phyloP scores from a whole-genome alignment of 2,888 invertebrate genomes.

The Agonopterix arenella region DNA sequence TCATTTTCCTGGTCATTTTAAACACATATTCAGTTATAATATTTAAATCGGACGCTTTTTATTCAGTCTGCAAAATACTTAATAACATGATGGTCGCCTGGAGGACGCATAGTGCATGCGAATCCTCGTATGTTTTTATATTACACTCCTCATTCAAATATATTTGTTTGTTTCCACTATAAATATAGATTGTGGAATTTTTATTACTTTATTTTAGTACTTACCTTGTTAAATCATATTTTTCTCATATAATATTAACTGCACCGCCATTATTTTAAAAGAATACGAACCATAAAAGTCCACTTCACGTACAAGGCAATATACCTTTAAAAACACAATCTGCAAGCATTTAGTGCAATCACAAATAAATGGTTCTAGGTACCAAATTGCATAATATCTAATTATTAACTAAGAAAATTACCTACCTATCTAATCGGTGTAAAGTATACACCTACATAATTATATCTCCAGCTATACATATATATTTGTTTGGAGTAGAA shows the following conservation, averaged over 20 bases:
- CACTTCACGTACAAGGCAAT: too few species aligned
- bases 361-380: too few species aligned
- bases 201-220: slow-evolving; percentile 5
- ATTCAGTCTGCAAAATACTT: slow-evolving; percentile 32
- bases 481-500: too few species aligned
- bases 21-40: slow-evolving; percentile 7
- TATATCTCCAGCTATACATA: too few species aligned
- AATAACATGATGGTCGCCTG: slow-evolving; percentile 31
- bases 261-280: slow-evolving; percentile 8
- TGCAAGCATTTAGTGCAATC: too few species aligned
- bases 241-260: background rate
- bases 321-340: too few species aligned
- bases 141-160: slow-evolving; percentile 1
- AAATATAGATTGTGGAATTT: slow-evolving; percentile 12
- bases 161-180: slow-evolving; percentile 11
- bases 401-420: too few species aligned
- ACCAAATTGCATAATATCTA: too few species aligned
- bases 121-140: slow-evolving; percentile 31
- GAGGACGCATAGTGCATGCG: slow-evolving; percentile 24
- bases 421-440: too few species aligned
- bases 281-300: slow-evolving; percentile 8
- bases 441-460: too few species aligned
- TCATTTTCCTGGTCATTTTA: slow-evolving; percentile 6
- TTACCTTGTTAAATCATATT: background rate
- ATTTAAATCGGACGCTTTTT: slow-evolving; percentile 18